These are phyloP conservation scores for Drosophila prosaltans DNA, from an alignment of 1,140 invertebrate genomes.

Conservation along the genomic window DNA sequence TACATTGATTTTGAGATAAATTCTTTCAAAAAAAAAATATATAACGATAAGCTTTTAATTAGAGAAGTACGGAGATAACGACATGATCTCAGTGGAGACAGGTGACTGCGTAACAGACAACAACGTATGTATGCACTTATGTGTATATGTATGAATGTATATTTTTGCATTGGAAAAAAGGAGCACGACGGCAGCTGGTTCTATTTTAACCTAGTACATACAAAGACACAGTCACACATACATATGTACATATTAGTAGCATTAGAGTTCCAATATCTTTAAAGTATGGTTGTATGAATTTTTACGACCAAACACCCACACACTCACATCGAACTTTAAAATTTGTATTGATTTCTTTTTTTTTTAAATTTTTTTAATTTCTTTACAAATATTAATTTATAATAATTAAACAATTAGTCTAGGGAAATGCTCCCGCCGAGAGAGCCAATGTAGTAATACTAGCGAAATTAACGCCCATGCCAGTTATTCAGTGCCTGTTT, in stretches of 20 bases:
- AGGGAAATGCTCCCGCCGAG: conserved; percentile 47
- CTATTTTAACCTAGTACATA: neutral
- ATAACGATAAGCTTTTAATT: conserved; percentile 3
- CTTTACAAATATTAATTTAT: neutral
- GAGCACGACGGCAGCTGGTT: neutral
- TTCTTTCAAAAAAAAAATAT: neutral
- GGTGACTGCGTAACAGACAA: neutral
- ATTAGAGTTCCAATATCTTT: neutral
- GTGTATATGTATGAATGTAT: neutral
- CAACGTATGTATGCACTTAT: neutral
- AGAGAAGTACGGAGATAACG: conserved; percentile 4
- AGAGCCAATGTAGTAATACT: conserved; percentile 65
- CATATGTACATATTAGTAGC: neutral
- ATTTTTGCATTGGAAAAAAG: neutral
- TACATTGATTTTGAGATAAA: too few relatives aligned
- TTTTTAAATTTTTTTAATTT: conserved; percentile 2
- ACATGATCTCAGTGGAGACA: neutral
- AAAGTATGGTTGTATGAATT: neutral
- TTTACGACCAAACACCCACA: neutral
- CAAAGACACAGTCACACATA: too few relatives aligned
- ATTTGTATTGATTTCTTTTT: neutral
- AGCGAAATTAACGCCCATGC: conserved; percentile 38
- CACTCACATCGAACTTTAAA: neutral
- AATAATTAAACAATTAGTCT: conserved; percentile 18
- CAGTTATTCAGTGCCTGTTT: conserved; percentile 28